Conservation (phyloP, 2,797 vertebrate genomes). For the Semotilus atromaculatus region DNA sequence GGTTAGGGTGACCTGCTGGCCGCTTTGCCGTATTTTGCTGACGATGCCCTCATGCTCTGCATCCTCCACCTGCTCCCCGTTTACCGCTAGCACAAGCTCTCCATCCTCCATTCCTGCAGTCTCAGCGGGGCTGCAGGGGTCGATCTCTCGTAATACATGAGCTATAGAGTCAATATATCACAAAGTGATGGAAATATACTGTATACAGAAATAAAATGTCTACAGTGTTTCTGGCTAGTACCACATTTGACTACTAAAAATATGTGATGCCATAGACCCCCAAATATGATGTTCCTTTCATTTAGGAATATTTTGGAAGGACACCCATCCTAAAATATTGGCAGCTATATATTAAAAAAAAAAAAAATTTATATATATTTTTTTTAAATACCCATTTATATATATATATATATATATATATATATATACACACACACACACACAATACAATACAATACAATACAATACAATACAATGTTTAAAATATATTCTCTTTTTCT, state of each 20-base stretch:
- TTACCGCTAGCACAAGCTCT: constrained; percentile 89
- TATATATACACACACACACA: too few species aligned
- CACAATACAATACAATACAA: too few species aligned
- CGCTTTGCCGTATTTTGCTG: constrained; percentile 77
- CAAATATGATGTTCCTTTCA: neutral
- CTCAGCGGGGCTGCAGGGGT: constrained; percentile 86
- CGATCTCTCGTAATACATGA: constrained; percentile 89
- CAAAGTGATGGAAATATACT: neutral
- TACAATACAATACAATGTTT: too few species aligned
- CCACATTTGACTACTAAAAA: neutral
- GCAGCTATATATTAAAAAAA: neutral
- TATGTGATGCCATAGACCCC: neutral
- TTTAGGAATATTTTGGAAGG: too few species aligned
- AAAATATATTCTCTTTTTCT: neutral
- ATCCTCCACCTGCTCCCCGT: constrained; percentile 83
- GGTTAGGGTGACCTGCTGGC: constrained; percentile 77
- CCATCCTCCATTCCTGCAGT: constrained; percentile 88
- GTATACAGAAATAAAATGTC: neutral
- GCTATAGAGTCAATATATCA: constrained; percentile 66
- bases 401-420: too few species aligned
- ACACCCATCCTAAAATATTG: neutral
- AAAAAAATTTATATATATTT: too few species aligned
- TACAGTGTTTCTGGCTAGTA: neutral
- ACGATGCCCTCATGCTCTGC: constrained; percentile 86
- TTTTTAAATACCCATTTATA: too few species aligned